phyloP scores from a whole-genome alignment of 37 sponge, comb jelly and placozoan genomes.

The Axinella damicornis region DNA sequence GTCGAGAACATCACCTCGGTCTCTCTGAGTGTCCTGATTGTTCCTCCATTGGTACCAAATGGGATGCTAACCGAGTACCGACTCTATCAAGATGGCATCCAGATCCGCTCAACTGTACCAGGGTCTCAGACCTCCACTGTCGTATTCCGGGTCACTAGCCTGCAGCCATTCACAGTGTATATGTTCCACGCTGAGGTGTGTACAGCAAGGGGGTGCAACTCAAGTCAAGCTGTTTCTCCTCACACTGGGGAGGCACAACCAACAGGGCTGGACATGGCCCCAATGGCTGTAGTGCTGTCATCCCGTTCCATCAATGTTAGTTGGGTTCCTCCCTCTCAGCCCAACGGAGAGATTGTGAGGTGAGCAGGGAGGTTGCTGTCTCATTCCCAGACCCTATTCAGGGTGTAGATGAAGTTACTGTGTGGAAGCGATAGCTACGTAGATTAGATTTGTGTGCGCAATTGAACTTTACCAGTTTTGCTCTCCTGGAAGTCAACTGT shows the following conservation, averaged over 20 bases:
- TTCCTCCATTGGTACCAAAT: constrained; percentile 71
- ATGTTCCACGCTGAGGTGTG: constrained; percentile 74
- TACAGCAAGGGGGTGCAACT: constrained; percentile 74
- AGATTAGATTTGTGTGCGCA: too few species aligned
- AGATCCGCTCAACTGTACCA: neutral
- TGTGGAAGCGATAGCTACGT: too few species aligned
- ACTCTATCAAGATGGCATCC: constrained; percentile 39
- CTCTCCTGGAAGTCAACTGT: too few species aligned
- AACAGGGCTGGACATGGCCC: constrained; percentile 38
- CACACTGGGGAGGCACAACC: constrained; percentile 76
- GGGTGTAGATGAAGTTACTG: too few species aligned
- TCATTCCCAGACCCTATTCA: too few species aligned
- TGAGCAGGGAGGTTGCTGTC: constrained; percentile 14
- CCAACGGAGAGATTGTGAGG: constrained; percentile 83
- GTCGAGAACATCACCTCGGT: constrained; percentile 46
- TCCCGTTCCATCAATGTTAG: constrained; percentile 43
- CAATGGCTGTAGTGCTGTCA: constrained; percentile 12
- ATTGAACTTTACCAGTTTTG: too few species aligned
- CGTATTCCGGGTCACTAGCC: constrained; percentile 21
- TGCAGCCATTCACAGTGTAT: constrained; percentile 75
- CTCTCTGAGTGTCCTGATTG: constrained; percentile 29
- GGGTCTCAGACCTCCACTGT: neutral
- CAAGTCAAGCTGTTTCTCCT: constrained; percentile 3
- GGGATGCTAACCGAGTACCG: constrained; percentile 71
- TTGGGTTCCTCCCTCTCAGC: constrained; percentile 74